Conservation (phyloP, 2,888 invertebrate genomes). For the Acanthosoma haemorrhoidale region DNA sequence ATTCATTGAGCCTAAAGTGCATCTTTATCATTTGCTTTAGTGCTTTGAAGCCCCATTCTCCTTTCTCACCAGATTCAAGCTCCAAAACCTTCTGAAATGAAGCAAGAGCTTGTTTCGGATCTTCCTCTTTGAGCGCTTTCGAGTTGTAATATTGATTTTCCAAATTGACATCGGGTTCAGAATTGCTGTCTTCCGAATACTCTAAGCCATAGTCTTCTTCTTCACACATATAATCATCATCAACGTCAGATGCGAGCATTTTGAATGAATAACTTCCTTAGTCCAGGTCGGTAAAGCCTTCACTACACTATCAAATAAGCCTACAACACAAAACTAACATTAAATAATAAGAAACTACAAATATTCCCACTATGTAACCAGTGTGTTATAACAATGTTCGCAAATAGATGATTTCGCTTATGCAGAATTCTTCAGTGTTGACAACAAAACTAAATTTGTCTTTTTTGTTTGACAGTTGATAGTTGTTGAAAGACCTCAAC, state of each 20-base stretch:
- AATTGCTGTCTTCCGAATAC: conserved; percentile 97
- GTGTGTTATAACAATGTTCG: too few species aligned
- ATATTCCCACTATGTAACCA: too few species aligned
- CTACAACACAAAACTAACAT: neutral
- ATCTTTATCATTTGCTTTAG: conserved; percentile 99
- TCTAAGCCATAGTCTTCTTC: conserved; percentile 96
- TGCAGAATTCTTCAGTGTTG: too few species aligned
- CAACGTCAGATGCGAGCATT: conserved; percentile 64
- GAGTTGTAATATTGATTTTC: conserved; percentile 99
- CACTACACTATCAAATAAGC: neutral
- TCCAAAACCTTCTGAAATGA: conserved; percentile 95
- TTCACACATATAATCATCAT: conserved; percentile 95
- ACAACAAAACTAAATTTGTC: too few species aligned
- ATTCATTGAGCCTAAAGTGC: conserved; percentile 73
- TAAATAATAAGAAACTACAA: too few species aligned
- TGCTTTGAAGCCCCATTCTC: conserved; percentile 99
- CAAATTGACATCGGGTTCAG: conserved; percentile 96
- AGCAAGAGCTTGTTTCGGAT: conserved; percentile 75
- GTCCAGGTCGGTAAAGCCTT: too few species aligned
- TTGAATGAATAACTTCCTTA: neutral
- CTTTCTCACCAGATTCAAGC: conserved; percentile 93
- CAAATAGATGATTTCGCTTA: too few species aligned
- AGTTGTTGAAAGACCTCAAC: too few species aligned
- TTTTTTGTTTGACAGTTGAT: too few species aligned
- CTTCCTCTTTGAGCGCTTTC: conserved; percentile 90